A percentile compares a stretch with the other conserved stretches of the same genome.
phyloP scores from a whole-genome alignment of 2,113 vertebrate species.

The Dicaeum eximium region DNA sequence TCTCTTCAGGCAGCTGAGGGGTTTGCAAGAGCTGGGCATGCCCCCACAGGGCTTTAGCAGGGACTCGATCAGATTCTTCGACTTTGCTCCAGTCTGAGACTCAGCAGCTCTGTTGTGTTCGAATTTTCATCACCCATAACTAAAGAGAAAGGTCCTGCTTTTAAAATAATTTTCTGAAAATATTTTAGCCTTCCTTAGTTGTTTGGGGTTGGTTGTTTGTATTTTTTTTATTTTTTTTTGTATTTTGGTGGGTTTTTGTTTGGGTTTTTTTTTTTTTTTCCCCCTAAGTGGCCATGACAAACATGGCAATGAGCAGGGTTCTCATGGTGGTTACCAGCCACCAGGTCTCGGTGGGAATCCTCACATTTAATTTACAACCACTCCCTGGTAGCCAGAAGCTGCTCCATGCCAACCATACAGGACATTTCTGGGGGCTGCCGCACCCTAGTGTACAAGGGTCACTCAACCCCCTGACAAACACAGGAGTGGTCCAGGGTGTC shows the following conservation, averaged over 20 bases:
- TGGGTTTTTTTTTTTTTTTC: no score
- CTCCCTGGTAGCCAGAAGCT: background rate
- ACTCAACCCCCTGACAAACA: background rate
- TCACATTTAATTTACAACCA: background rate
- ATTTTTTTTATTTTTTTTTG: no score
- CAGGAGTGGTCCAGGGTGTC: background rate
- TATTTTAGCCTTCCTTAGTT: background rate
- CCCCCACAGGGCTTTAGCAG: background rate
- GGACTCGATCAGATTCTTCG: background rate
- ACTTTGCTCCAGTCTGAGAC: background rate
- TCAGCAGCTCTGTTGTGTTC: background rate
- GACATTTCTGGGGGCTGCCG: background rate
- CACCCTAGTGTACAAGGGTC: accelerated
- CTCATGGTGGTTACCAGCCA: background rate
- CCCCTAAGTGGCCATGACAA: background rate
- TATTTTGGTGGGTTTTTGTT: no score
- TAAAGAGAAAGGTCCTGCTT: background rate
- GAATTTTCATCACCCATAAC: background rate
- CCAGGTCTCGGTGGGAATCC: background rate
- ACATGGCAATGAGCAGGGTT: background rate
- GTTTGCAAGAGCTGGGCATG: background rate
- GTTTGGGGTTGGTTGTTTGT: background rate
- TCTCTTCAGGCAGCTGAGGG: background rate
- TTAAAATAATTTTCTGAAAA: background rate
- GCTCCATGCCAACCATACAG: accelerated